These are phyloP conservation scores for Aspiorhynchus laticeps DNA, from an alignment of 2,113 vertebrate genomes.

Conservation along the genomic window DNA sequence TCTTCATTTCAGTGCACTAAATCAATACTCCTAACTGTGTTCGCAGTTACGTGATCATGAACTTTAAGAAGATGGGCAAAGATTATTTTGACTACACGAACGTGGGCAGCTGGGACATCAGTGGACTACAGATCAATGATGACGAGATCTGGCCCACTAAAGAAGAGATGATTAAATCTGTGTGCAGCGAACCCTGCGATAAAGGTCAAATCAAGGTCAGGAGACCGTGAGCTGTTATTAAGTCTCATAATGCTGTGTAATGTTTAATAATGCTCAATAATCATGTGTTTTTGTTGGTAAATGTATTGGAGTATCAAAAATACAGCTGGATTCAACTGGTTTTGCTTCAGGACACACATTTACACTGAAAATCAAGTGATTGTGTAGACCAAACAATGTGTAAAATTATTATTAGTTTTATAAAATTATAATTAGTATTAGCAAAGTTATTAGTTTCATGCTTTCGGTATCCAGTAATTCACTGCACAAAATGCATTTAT, in stretches of 20 bases:
- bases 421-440: too few species aligned
- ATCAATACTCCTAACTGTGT: neutral
- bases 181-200: slow-evolving; percentile 97
- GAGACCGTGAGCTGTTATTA: neutral
- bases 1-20: neutral
- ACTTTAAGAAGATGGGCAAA: slow-evolving; percentile 98
- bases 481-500: neutral
- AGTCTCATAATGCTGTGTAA: neutral
- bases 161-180: slow-evolving; percentile 87
- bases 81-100: slow-evolving; percentile 97
- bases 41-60: slow-evolving; percentile 96
- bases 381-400: neutral
- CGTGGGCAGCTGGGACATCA: slow-evolving; percentile 96
- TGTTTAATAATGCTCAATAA: neutral
- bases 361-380: neutral
- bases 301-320: neutral
- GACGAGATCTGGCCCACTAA: slow-evolving; percentile 94
- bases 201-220: slow-evolving; percentile 98
- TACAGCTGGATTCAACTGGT: neutral
- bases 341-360: neutral
- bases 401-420: neutral
- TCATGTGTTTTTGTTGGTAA: neutral
- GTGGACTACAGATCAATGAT: slow-evolving; percentile 93
- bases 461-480: neutral
- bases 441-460: neutral